Conservation (phyloP, 2,113 vertebrate species). For the Callipepla squamata region DNA sequence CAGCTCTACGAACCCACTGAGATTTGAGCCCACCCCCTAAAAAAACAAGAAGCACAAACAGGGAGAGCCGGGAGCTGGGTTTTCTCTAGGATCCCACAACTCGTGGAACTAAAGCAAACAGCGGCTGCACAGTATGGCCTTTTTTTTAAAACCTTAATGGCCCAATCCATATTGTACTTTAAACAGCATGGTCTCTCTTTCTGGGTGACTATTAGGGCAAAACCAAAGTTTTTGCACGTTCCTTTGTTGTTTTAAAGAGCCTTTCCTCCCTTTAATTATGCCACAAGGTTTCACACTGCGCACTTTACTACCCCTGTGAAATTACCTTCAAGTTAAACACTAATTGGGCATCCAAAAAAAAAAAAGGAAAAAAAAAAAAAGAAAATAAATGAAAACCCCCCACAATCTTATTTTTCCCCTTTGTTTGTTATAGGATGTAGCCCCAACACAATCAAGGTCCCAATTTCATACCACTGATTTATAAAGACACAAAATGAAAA, state of each 20-base stretch:
- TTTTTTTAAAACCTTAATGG: conserved; percentile 56
- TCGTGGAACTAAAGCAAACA: conserved; percentile 44
- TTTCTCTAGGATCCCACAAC: conserved; percentile 52
- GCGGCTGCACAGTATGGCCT: neutral
- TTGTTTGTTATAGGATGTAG: conserved; percentile 50
- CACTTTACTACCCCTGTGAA: conserved; percentile 70
- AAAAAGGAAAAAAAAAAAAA: neutral
- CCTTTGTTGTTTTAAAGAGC: conserved; percentile 71
- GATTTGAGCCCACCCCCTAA: neutral
- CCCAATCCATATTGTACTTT: conserved; percentile 71
- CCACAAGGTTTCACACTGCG: conserved; percentile 44
- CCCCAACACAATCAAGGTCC: neutral
- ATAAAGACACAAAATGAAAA: conserved; percentile 64
- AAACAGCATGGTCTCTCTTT: conserved; percentile 69
- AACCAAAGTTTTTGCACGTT: conserved; percentile 62
- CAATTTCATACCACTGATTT: conserved; percentile 47
- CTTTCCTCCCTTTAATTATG: conserved; percentile 62
- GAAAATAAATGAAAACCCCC: neutral
- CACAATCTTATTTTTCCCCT: conserved; percentile 20
- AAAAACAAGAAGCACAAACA: neutral
- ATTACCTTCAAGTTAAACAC: conserved; percentile 72
- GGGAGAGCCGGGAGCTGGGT: neutral
- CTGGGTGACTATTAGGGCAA: conserved; percentile 54
- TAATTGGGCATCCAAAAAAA: conserved; percentile 71
- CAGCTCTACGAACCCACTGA: neutral